Percentiles rank a stretch among this genome's conserved stretches.
Evolutionary conservation across 2,888 invertebrate species (phyloP).

Genomic region (Clanis bilineata): DNA sequence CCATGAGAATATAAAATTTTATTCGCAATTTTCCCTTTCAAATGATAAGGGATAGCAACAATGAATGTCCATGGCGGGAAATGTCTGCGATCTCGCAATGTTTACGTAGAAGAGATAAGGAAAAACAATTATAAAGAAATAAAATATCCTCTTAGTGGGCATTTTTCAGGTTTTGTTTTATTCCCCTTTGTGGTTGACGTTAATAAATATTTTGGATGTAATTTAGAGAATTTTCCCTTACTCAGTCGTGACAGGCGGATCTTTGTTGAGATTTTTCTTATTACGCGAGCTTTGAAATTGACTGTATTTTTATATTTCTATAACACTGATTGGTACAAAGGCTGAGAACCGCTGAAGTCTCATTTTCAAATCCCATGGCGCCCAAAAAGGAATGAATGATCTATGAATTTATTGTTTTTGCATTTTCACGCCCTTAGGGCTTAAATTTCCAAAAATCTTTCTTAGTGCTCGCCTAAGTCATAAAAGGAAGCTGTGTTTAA

Average conservation of each 20-base stretch:
- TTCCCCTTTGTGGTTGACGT: slow-evolving; percentile 17
- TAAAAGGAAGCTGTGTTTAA: too few species aligned
- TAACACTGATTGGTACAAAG: too few species aligned
- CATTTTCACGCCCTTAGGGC: too few species aligned
- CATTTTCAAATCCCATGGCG: too few species aligned
- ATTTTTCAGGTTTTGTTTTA: slow-evolving; percentile 23
- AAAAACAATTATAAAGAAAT: slow-evolving; percentile 31
- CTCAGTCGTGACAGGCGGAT: neutral
- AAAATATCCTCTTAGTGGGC: slow-evolving; percentile 20
- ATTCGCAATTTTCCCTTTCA: slow-evolving; percentile 34
- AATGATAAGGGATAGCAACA: slow-evolving; percentile 24
- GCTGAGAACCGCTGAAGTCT: too few species aligned
- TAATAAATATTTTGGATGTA: neutral
- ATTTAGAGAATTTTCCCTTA: neutral
- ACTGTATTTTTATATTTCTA: too few species aligned
- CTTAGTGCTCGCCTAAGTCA: too few species aligned
- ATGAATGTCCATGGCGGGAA: slow-evolving; percentile 31
- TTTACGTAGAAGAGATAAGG: slow-evolving; percentile 27
- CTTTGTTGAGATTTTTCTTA: neutral
- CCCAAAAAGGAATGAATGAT: too few species aligned
- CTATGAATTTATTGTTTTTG: too few species aligned
- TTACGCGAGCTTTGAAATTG: too few species aligned
- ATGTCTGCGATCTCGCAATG: slow-evolving; percentile 25
- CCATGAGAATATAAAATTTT: slow-evolving; percentile 18
- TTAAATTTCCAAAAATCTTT: too few species aligned